Percentiles rank a stretch among this genome's conserved stretches.
These are phyloP conservation scores for Calliopum simillimum DNA, from an alignment of 2,888 invertebrate species.

Conservation along the genomic window DNA sequence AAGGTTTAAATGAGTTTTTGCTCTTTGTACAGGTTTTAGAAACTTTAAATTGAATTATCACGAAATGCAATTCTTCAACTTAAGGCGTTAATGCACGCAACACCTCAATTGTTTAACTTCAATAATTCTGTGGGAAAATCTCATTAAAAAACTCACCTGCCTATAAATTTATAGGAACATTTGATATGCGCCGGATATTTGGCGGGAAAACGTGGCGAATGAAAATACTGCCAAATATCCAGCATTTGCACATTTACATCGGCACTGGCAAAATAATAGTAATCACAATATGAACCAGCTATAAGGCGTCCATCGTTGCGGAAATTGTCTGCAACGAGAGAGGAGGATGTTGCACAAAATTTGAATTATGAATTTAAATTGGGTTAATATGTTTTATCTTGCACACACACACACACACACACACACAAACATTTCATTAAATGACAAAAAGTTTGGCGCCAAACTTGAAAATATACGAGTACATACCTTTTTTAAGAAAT, in stretches of 20 bases:
- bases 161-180: constrained; percentile 90
- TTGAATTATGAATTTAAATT: neutral
- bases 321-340: constrained; percentile 76
- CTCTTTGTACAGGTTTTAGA: too few species aligned
- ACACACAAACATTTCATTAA: too few species aligned
- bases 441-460: too few species aligned
- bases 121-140: too few species aligned
- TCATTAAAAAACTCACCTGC: constrained; percentile 71
- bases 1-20: too few species aligned
- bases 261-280: constrained; percentile 81
- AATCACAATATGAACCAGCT: constrained; percentile 85
- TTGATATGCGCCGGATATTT: constrained; percentile 92
- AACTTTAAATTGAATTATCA: too few species aligned
- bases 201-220: constrained; percentile 95
- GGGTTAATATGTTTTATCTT: too few species aligned
- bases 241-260: constrained; percentile 54
- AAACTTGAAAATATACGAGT: neutral
- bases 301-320: constrained; percentile 83
- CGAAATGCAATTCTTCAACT: too few species aligned
- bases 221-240: constrained; percentile 81
- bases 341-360: neutral
- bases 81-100: too few species aligned
- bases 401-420: too few species aligned
- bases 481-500: constrained; percentile 61
- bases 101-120: too few species aligned